Conservation (phyloP, 2,888 invertebrate species). For the Platycnemis pennipes region DNA sequence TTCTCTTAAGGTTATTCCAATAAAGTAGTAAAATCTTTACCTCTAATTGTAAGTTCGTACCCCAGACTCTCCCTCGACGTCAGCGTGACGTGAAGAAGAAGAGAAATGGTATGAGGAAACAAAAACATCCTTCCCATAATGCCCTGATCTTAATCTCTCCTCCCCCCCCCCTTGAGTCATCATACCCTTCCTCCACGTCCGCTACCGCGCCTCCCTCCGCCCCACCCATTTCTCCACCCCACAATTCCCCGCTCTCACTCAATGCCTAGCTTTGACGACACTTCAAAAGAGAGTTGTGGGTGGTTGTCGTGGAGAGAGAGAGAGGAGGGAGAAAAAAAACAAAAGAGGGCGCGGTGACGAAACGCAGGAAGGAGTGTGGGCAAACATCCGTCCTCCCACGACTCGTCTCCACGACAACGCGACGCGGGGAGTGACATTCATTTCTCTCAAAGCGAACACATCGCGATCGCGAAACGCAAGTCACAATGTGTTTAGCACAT, state of each 20-base stretch:
- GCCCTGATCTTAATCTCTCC: slow-evolving; percentile 26
- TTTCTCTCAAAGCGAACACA: too few relatives aligned
- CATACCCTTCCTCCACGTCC: too few relatives aligned
- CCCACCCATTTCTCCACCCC: background rate
- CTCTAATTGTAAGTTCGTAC: too few relatives aligned
- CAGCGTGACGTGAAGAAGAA: background rate
- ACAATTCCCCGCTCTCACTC: background rate
- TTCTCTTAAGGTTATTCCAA: too few relatives aligned
- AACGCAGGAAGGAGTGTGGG: too few relatives aligned
- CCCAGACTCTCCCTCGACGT: background rate
- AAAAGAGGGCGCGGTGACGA: background rate
- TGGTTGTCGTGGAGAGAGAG: background rate
- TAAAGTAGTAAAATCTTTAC: too few relatives aligned
- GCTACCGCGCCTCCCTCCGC: background rate
- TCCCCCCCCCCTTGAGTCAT: too few relatives aligned
- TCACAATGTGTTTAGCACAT: too few relatives aligned
- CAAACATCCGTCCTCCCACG: too few relatives aligned
- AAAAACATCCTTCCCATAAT: slow-evolving; percentile 25
- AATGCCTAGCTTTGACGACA: background rate
- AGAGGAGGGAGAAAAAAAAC: background rate
- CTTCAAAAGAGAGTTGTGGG: background rate
- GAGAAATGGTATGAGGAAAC: background rate
- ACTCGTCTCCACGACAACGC: too few relatives aligned
- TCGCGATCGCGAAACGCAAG: too few relatives aligned
- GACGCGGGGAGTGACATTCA: too few relatives aligned